Conservation (phyloP, 2,797 vertebrate species). For the Gastrophryne carolinensis region DNA sequence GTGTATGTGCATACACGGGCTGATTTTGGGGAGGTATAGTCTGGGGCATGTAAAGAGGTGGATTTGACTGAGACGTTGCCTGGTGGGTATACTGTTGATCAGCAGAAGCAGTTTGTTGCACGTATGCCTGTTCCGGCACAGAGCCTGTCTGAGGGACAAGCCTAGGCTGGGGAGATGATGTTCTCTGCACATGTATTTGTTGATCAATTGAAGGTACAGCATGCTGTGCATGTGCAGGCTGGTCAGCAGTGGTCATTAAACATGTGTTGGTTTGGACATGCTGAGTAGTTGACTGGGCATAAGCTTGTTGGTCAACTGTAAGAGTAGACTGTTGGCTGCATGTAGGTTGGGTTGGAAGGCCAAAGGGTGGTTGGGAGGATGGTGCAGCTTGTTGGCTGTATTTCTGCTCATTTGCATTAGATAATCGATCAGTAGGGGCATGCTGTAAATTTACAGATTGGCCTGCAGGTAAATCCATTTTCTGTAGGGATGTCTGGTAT, state of each 20-base stretch:
- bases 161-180: neutral
- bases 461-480: neutral
- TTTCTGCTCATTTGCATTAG: conserved; percentile 10
- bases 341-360: neutral
- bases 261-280: neutral
- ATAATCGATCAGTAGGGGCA: conserved; percentile 12
- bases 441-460: neutral
- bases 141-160: neutral
- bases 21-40: neutral
- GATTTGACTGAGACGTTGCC: neutral
- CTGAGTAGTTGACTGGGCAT: conserved; percentile 12
- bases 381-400: conserved; percentile 12
- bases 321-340: neutral
- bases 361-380: neutral
- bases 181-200: neutral
- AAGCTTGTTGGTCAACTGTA: conserved; percentile 1
- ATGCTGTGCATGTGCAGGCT: neutral
- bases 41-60: conserved; percentile 4
- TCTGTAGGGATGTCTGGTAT: neutral
- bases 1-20: neutral
- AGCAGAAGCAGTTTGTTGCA: neutral
- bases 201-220: neutral
- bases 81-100: conserved; percentile 10
- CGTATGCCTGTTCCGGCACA: neutral
- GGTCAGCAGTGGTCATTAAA: neutral